phyloP scores from a whole-genome alignment of 2,888 invertebrate species.

The Chrysolina haemoptera region DNA sequence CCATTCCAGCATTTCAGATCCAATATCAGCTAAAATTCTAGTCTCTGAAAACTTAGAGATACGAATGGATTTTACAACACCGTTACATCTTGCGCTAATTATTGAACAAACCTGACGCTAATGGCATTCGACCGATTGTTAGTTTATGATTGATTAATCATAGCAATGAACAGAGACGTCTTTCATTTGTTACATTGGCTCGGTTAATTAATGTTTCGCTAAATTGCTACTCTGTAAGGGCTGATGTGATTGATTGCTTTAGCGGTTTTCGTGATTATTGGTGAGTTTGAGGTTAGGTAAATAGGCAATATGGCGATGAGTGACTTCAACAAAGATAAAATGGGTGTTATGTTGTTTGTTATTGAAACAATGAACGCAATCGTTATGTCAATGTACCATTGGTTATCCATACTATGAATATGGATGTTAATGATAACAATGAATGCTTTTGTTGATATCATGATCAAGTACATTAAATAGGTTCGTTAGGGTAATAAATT shows the following conservation, averaged over 20 bases:
- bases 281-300: slow-evolving; percentile 8
- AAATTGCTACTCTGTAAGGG: neutral
- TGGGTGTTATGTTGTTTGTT: neutral
- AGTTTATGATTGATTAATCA: slow-evolving; percentile 26
- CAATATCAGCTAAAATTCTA: too few relatives aligned
- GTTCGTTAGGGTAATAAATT: too few relatives aligned
- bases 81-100: slow-evolving; percentile 1
- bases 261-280: slow-evolving; percentile 4
- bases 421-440: too few relatives aligned
- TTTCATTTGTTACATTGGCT: slow-evolving; percentile 7
- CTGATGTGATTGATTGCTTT: slow-evolving; percentile 8
- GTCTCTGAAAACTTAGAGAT: too few relatives aligned
- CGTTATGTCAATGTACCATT: too few relatives aligned
- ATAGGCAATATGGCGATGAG: neutral
- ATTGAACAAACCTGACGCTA: slow-evolving; percentile 16
- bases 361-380: too few relatives aligned
- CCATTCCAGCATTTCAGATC: too few relatives aligned
- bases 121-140: slow-evolving; percentile 10
- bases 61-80: too few relatives aligned
- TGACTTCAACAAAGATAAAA: neutral
- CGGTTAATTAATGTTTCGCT: slow-evolving; percentile 20
- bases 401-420: too few relatives aligned
- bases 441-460: too few relatives aligned
- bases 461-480: too few relatives aligned
- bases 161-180: slow-evolving; percentile 10